Base-by-base conservation (phyloP, 1,140 invertebrate genomes). In the Leptinotarsa undecemlineata region DNA sequence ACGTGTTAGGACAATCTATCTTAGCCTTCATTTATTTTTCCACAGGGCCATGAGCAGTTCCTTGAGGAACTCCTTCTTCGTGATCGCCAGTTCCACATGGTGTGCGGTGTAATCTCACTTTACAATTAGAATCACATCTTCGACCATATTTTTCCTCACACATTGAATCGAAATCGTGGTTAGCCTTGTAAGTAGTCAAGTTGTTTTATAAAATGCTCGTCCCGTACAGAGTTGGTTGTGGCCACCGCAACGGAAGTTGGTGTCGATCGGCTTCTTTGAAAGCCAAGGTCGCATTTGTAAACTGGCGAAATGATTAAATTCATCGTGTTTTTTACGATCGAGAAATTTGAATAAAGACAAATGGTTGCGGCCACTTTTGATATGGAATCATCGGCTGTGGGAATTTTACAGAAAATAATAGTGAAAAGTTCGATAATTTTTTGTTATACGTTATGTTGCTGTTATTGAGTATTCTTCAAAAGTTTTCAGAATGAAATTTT, bases 311-410 rank as follows among this genome's bases (percentile, higher is more conserved):
- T 66, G 26, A 66, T 66, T 23, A 66, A 66, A 33, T 66, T 21
- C 13, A 66, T 66, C 63, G 63, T 33, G 63, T 66, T 66, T 66
- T 66, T 66, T 20, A 66, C 5, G 63, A 66, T 66, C 20, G 20
- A 23, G 20, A 66, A 66, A 66, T 66, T 66, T 66, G 26, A 66
- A 66, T 66, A 66, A 66, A 20, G 20, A 66, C 63, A 66, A 66
- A 66, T 66, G 20, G 26, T 23, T 2, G 63, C 63, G 63, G 26
- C 14, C 63, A 20, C 21, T 66, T 21, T n/a, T 57, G 15, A 57
- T 0, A 17, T 57, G 17, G 14, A 19, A 57, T 57, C 51, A 19
- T 21, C n/a, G 4, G 20, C 21, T 66, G 21, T 66, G 20, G 63
- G 63, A 66, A 66, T 66, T 66, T 66, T 33, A 20, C 63, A 4